Evolutionary conservation across 2,113 vertebrate genomes (phyloP), one percentile per base, ranked within the genome.

Genomic region (Gnathonemus echidnorhynchus): DNA sequence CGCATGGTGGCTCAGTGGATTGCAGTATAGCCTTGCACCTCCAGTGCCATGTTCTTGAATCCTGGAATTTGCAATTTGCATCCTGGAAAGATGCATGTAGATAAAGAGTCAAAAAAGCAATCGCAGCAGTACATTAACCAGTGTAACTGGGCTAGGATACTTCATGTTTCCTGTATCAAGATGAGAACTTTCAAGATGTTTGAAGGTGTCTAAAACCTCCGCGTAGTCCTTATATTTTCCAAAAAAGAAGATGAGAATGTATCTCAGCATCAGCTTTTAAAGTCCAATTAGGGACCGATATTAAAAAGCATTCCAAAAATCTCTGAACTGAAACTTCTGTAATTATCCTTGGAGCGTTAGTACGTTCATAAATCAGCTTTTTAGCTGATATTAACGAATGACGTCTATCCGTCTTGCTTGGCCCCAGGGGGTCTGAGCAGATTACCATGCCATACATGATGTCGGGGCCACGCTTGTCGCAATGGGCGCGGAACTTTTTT

Each of bases 261-360:
- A 50, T 89, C 85, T 77, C 45, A 91, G 93, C 91, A 92, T 91
- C 88, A 88, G 35, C 86, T 91, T 91, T 56, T 4, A 66, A 88
- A 89, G 66, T 91, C 93, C 94, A 94, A 95, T 94, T 91, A 94
- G 74, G 21, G 24, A 89, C 88, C 88, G 91, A 91, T 93, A 93
- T 93, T 66, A 93, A 92, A 92, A 93, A 90, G 90, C 89, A 91
- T 89, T 88, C 70, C 48, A 77, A 58, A 88, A 91, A 91, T 92
- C 42, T 45, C 58, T 39, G 49, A 87, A 89, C n/a, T 89, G 58
- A 87, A 66, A 89, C 89, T 89, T 90, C 35, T 52, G 89, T 92
- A 92, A 92, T 90, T 91, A 93, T 93, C 74, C 90, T 90, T 88
- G 91, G 90, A 90, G 91, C 86, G 89, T 90, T 83, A 89, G 90